Conservation (phyloP, 2,797 vertebrate genomes). For the Sebastes iracundus region DNA sequence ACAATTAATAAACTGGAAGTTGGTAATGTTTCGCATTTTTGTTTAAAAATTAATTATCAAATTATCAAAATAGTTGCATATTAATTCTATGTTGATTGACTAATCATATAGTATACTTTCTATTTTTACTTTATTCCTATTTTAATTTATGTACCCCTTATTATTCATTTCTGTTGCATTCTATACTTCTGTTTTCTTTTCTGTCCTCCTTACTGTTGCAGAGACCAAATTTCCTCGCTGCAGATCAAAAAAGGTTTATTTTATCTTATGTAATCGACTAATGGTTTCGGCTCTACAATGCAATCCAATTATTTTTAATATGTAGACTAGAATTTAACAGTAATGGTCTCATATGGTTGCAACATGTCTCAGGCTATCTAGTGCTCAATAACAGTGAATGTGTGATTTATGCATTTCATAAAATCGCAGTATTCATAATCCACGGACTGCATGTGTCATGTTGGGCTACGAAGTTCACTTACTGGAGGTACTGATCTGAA, state of each 20-base stretch:
- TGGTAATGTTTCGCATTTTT: not conserved
- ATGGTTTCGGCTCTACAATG: not conserved
- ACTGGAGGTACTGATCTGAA: not conserved
- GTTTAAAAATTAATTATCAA: not conserved
- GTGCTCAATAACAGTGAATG: not conserved
- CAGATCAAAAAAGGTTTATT: not conserved
- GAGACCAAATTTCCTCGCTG: not conserved
- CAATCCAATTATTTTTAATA: not conserved
- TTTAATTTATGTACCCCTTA: not conserved
- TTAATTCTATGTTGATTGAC: no score
- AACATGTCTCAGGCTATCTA: not conserved
- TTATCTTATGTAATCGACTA: not conserved
- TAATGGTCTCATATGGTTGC: conserved; percentile 6
- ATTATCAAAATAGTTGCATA: no score
- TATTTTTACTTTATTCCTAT: not conserved
- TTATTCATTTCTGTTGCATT: not conserved
- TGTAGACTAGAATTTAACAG: conserved; percentile 20
- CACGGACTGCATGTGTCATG: not conserved
- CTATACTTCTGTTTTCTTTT: not conserved
- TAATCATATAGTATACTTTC: not conserved
- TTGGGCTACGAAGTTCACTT: not conserved
- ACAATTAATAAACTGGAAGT: not conserved
- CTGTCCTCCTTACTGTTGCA: not conserved
- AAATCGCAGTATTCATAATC: not conserved
- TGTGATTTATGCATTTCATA: not conserved